phyloP scores from a whole-genome alignment of 2,797 vertebrate genomes.

The Gadopsis marmoratus region DNA sequence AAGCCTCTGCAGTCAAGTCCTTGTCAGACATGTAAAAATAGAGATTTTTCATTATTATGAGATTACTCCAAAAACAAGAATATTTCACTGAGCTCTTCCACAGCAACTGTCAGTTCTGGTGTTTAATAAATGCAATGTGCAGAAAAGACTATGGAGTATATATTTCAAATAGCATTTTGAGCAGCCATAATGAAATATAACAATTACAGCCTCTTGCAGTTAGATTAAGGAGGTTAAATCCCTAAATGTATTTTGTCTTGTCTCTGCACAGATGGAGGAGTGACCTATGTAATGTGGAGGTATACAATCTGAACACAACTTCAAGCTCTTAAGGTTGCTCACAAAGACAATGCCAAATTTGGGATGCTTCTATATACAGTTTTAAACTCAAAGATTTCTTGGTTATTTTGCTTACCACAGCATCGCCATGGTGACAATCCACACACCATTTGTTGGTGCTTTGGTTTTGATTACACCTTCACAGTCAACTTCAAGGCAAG shows the following conservation, averaged over 20 bases:
- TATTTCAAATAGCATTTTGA: neutral
- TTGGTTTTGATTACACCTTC: slow-evolving; percentile 29
- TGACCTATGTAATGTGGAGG: neutral
- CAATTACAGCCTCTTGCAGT: neutral
- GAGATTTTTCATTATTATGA: neutral
- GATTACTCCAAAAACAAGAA: neutral
- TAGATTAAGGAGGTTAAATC: neutral
- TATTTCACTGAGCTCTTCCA: neutral
- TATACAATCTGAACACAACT: neutral
- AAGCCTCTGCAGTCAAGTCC: neutral
- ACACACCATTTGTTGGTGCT: slow-evolving; percentile 7
- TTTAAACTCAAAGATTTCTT: neutral
- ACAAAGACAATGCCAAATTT: neutral
- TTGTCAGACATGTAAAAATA: neutral
- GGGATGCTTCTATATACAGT: neutral
- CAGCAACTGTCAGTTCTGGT: neutral
- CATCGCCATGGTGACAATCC: neutral
- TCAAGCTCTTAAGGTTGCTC: neutral
- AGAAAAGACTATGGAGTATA: neutral
- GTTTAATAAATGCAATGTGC: neutral
- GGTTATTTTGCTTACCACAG: neutral
- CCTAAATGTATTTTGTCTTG: neutral
- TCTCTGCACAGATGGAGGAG: neutral
- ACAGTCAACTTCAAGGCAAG: slow-evolving; percentile 28
- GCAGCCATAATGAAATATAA: neutral